Evolutionary conservation across 2,888 invertebrate genomes (phyloP), one percentile per base, ranked within the genome.

Genomic region (Junonia oenone): DNA sequence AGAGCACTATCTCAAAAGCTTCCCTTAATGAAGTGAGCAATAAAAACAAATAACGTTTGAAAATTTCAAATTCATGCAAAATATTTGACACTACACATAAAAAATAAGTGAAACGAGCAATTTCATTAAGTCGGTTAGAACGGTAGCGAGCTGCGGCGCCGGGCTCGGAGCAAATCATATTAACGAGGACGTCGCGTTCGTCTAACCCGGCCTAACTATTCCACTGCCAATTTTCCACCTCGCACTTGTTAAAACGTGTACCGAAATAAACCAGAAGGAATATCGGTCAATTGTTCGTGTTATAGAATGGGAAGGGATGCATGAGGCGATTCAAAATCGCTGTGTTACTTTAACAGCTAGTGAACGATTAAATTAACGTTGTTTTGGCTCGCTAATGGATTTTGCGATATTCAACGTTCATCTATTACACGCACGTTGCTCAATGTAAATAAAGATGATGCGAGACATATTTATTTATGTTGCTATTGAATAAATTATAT

Each of bases 91-190:
- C 9, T 19, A 11, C 38, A 19, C 17, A 38, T 50, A 26, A 55
- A 58, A 66, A 72, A 72, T 72, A 73, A 69, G 68, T 68, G 64
- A 63, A 67, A 71, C 69, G 68, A 71, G 71, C 53, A 50, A 58
- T 77, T 83, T 78, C 78, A 83, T 80, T 78, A 83, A 79, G 76
- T 82, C 76, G 73, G 73, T 75, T 73, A 72, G 72, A 75, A 73
- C 71, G 76, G 75, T 73, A 64, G 63, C 66, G 63, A 63, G 59
- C 56, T 59, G 58, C 51, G 57, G 56, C 58, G 56, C 57, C 53
- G 62, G 22, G 22, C 22, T 57, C 65, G 65, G 70, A 67, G 73
- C 74, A 83, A 84, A 83, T 83, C 81, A 83, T 81, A 83, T 83
- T 84, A 84, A 74, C 76, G 71, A 75, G 71, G 61, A 51, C 57